Base-by-base conservation (phyloP, 1,140 invertebrate genomes). In the Pseudomyrmex pallidus region DNA sequence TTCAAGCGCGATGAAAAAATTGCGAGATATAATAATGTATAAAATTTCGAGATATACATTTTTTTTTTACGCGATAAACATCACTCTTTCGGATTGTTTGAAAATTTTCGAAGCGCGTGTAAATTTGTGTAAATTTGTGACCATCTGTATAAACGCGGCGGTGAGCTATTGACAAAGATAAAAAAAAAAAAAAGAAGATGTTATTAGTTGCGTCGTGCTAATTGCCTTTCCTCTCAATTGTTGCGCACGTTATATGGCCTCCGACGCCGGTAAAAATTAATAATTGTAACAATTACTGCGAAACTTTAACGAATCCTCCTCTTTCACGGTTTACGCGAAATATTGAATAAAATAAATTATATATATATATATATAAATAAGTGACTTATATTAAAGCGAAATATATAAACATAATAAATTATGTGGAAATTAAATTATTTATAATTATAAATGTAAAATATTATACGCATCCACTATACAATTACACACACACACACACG, bases 361-460 rank as follows among this genome's bases (percentile, higher is more conserved):
- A 56, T 54, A 68, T 10, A 50, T 68, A 57, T 35, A 25, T 25
- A 25, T 25, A 25, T 25, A 25, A 4, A 25, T 25, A 25, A 25
- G 25, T 25, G 25, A 57, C 20, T 15, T 77, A 77, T 20, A 67
- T 35, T 25, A 70, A 70, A 59, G 12, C 20, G 3, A 72, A 70
- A 72, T 80, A 80, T 70, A 80, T 80, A 80, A 80, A 80, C 61
- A 80, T 80, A 80, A 80, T 80, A 61, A 80, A 80, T 59, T 48
- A 72, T 20, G 15, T 80, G 54, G 20, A 48, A 59, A 72, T 76
- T 64, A 76, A 76, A 64, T 76, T 76, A 76, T 76, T 44, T 48
- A 54, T 44, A 25, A 64, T 56, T n/a, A 64, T 56, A 35, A 35
- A 35, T 22, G 46, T 76, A 25, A 76, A 35, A 57, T 72, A 50